Conservation (phyloP, 2,888 invertebrate genomes). For the Oxycera nigricornis region DNA sequence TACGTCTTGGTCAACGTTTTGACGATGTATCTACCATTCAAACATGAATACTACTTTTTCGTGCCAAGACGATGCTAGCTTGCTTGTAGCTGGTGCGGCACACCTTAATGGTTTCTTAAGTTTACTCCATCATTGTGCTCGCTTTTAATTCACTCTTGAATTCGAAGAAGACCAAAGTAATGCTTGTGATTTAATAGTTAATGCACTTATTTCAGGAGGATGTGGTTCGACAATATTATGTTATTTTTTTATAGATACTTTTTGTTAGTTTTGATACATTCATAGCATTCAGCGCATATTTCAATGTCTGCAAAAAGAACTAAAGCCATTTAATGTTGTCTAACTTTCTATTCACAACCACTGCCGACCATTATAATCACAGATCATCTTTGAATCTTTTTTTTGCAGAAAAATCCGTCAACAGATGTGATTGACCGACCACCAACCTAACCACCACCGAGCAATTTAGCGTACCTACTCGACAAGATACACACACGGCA, state of each 20-base stretch:
- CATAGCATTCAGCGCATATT: too few relatives aligned
- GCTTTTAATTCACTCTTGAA: not conserved
- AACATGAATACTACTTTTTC: not conserved
- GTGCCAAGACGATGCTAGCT: not conserved
- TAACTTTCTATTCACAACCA: not conserved
- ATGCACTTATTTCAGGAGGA: too few relatives aligned
- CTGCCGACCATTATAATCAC: not conserved
- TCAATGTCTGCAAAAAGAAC: too few relatives aligned
- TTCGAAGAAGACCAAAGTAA: too few relatives aligned
- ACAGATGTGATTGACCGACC: slow-evolving; percentile 26
- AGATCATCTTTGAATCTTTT: not conserved
- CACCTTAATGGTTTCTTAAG: slow-evolving; percentile 6
- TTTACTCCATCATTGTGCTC: not conserved
- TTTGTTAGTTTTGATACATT: too few relatives aligned
- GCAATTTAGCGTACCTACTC: too few relatives aligned
- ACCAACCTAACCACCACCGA: not conserved
- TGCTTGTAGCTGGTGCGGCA: not conserved
- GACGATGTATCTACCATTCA: not conserved
- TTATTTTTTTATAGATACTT: too few relatives aligned
- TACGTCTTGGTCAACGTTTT: too few relatives aligned
- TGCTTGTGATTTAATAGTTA: too few relatives aligned
- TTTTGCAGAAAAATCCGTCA: not conserved
- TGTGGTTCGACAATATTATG: too few relatives aligned
- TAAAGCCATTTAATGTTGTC: too few relatives aligned
- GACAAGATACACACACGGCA: not conserved